These are phyloP conservation scores for Spodoptera picta DNA, from an alignment of 2,888 invertebrate genomes.

Conservation along the genomic window DNA sequence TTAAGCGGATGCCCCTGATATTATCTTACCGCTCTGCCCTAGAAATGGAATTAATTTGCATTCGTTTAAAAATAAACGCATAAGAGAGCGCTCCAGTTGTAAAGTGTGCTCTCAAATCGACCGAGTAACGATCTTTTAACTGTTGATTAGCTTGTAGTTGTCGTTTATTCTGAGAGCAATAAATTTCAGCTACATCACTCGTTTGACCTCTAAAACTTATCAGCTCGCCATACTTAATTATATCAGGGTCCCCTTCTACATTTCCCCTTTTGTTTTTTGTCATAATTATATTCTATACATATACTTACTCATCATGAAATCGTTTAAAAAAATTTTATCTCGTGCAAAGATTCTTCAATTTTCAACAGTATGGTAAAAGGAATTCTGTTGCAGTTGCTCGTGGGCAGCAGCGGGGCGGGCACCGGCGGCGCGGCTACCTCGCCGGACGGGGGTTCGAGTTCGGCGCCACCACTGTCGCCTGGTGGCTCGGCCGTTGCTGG, in stretches of 20 bases:
- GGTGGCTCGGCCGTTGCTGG: slow-evolving; percentile 91
- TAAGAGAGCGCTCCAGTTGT: slow-evolving; percentile 65
- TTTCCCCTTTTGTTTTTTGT: too few relatives aligned
- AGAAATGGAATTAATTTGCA: slow-evolving; percentile 79
- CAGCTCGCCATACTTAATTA: too few relatives aligned
- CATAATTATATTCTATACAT: too few relatives aligned
- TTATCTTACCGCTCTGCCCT: slow-evolving; percentile 74
- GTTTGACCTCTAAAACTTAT: too few relatives aligned
- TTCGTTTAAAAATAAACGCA: slow-evolving; percentile 67
- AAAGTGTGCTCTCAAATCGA: slow-evolving; percentile 63
- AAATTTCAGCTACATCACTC: not conserved
- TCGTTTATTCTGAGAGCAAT: slow-evolving; percentile 35
- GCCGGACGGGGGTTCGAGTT: slow-evolving; percentile 91
- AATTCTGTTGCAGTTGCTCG: slow-evolving; percentile 89
- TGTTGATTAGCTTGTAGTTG: slow-evolving; percentile 52
- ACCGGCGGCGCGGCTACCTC: slow-evolving; percentile 93
- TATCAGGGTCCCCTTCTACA: too few relatives aligned
- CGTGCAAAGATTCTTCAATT: not conserved
- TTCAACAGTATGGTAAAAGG: not conserved
- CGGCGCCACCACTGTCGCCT: slow-evolving; percentile 92
- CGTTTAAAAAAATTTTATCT: too few relatives aligned
- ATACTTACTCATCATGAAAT: too few relatives aligned
- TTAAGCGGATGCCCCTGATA: slow-evolving; percentile 71
- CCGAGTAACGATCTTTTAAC: slow-evolving; percentile 59
- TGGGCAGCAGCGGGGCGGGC: slow-evolving; percentile 93